Percentiles rank a stretch among this genome's conserved stretches.
These are phyloP conservation scores for Chaitophorus viminalis DNA, from an alignment of 2,888 invertebrate genomes.

Conservation along the genomic window DNA sequence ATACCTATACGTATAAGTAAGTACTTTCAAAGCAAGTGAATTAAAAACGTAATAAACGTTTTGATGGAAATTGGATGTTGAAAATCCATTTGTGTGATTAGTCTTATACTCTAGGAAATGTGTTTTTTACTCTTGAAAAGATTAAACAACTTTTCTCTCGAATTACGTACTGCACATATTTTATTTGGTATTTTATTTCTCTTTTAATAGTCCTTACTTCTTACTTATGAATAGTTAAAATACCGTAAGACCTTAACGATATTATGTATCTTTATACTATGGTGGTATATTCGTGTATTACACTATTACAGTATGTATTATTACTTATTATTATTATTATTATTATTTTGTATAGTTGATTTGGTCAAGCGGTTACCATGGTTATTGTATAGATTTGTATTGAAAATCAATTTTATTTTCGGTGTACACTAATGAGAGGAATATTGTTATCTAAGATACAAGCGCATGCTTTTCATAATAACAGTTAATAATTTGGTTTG, in stretches of 20 bases:
- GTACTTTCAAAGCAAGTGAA: background rate
- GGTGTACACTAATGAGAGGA: too few relatives aligned
- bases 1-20: too few relatives aligned
- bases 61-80: constrained; percentile 3
- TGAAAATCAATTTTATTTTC: constrained; percentile 3
- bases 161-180: background rate
- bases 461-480: background rate
- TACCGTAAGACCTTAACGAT: background rate
- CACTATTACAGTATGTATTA: background rate
- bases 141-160: background rate
- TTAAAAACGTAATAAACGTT: background rate
- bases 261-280: too few relatives aligned
- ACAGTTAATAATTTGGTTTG: background rate
- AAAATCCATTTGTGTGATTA: constrained; percentile 32
- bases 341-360: background rate
- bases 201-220: background rate
- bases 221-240: constrained; percentile 1
- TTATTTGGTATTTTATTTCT: background rate
- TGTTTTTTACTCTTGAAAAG: background rate
- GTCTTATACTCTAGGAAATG: background rate
- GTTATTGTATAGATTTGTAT: background rate
- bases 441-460: background rate
- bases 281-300: too few relatives aligned
- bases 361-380: background rate
- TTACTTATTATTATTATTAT: too few relatives aligned